Evolutionary conservation across 2,113 vertebrate species (phyloP).

Genomic region (Stegastes partitus): DNA sequence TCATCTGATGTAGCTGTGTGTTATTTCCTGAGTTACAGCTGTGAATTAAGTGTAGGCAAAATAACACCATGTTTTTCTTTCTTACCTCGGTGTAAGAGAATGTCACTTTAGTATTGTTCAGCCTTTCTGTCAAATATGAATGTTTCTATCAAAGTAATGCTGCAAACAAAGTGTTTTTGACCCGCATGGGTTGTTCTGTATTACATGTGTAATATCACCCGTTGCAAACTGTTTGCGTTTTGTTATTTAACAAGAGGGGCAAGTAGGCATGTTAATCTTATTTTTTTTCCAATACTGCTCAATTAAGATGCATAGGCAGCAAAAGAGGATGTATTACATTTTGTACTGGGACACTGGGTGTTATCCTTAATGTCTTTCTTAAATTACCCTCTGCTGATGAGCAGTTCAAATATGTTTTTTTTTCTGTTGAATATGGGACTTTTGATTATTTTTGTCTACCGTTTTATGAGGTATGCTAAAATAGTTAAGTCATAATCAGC

Average conservation of each 20-base stretch:
- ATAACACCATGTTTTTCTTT: slow-evolving; percentile 55
- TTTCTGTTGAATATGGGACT: slow-evolving; percentile 15
- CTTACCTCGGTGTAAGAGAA: slow-evolving; percentile 74
- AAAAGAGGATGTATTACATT: slow-evolving; percentile 48
- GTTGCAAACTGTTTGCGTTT: slow-evolving; percentile 38
- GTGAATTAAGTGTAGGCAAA: slow-evolving; percentile 73
- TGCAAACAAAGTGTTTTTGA: slow-evolving; percentile 71
- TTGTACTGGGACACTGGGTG: slow-evolving; percentile 31
- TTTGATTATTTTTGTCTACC: neutral
- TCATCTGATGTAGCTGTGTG: slow-evolving; percentile 46
- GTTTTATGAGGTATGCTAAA: neutral
- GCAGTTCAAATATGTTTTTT: slow-evolving; percentile 10
- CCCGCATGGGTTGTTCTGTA: slow-evolving; percentile 53
- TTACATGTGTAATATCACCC: slow-evolving; percentile 48
- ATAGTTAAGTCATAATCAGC: slow-evolving; percentile 3
- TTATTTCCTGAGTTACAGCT: slow-evolving; percentile 72
- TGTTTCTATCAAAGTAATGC: slow-evolving; percentile 75
- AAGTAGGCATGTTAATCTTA: slow-evolving; percentile 23
- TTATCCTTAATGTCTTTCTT: slow-evolving; percentile 30
- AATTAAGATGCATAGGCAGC: slow-evolving; percentile 12
- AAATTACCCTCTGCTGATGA: slow-evolving; percentile 6
- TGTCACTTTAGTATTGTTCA: slow-evolving; percentile 80
- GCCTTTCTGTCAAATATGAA: slow-evolving; percentile 78
- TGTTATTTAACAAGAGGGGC: slow-evolving; percentile 43
- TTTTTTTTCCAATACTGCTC: slow-evolving; percentile 31